Conservation (phyloP, 1,140 invertebrate genomes). For the Halotydeus destructor region DNA sequence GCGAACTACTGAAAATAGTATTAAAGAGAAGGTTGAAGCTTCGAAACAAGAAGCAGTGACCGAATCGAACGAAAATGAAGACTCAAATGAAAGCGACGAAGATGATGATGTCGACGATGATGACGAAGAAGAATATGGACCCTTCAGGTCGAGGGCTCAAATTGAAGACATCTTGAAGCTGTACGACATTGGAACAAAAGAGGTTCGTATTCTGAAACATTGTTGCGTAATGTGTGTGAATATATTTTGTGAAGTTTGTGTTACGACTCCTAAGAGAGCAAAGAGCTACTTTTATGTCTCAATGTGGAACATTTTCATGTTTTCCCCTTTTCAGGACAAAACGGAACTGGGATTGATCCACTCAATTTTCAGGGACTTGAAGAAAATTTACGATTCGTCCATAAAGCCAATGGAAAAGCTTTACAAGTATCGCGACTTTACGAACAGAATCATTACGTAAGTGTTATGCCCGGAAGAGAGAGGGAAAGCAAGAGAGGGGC, state of each 20-base stretch:
- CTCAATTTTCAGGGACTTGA: slow-evolving; percentile 56
- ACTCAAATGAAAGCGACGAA: background rate
- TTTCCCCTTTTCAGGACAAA: slow-evolving; percentile 27
- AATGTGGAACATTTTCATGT: background rate
- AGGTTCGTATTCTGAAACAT: slow-evolving; percentile 17
- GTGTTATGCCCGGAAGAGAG: no score
- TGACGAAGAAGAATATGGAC: slow-evolving; percentile 9
- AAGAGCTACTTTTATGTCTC: background rate
- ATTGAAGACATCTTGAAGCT: slow-evolving; percentile 55
- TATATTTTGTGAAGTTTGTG: background rate
- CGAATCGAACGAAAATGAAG: slow-evolving; percentile 7
- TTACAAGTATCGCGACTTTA: slow-evolving; percentile 77
- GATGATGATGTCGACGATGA: slow-evolving; percentile 11
- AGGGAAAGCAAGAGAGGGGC: no score
- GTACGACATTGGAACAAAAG: slow-evolving; percentile 33
- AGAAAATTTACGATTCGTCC: slow-evolving; percentile 60
- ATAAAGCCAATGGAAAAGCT: slow-evolving; percentile 70
- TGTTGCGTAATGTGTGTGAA: background rate
- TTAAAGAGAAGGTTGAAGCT: slow-evolving; percentile 11
- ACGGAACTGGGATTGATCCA: slow-evolving; percentile 38
- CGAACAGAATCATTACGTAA: slow-evolving; percentile 38
- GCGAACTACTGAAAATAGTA: slow-evolving; percentile 5
- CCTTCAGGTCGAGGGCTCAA: slow-evolving; percentile 29
- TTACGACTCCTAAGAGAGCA: no score
- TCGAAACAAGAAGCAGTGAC: slow-evolving; percentile 5